Conservation (phyloP, 92 coral and sea anemone genomes). For the Pocillopora grandis region DNA sequence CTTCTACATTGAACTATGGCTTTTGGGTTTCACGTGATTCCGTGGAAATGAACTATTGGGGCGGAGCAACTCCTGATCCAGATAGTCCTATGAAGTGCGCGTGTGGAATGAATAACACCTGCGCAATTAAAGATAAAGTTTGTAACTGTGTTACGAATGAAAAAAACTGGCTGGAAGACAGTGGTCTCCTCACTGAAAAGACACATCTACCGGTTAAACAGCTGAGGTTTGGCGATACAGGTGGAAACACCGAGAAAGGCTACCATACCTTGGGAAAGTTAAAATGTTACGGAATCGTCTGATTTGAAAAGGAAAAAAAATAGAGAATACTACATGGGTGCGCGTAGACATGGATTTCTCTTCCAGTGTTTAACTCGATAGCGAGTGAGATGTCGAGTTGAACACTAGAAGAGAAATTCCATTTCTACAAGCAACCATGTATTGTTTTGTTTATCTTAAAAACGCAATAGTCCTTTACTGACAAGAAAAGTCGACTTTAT, state of each 20-base stretch:
- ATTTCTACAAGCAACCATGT: no score
- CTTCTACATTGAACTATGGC: neutral
- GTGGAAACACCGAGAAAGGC: no score
- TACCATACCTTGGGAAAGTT: neutral
- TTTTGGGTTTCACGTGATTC: slow-evolving; percentile 15
- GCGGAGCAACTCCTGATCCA: neutral
- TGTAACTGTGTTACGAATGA: slow-evolving; percentile 4
- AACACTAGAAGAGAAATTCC: no score
- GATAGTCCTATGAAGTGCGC: neutral
- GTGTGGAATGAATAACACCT: slow-evolving; percentile 6
- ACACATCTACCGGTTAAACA: slow-evolving; percentile 17
- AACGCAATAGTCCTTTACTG: no score
- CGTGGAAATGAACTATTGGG: neutral
- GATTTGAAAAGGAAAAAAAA: no score
- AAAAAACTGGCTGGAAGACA: neutral
- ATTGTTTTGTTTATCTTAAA: no score
- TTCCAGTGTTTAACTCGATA: no score
- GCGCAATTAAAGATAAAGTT: neutral
- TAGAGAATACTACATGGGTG: no score
- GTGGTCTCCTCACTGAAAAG: slow-evolving; percentile 11
- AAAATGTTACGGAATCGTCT: no score
- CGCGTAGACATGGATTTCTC: no score
- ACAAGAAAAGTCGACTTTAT: no score
- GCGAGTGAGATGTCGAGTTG: no score
- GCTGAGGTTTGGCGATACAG: slow-evolving; percentile 20